Evolutionary conservation across 2,797 vertebrate species (phyloP).

Genomic region (Myotis planiceps): DNA sequence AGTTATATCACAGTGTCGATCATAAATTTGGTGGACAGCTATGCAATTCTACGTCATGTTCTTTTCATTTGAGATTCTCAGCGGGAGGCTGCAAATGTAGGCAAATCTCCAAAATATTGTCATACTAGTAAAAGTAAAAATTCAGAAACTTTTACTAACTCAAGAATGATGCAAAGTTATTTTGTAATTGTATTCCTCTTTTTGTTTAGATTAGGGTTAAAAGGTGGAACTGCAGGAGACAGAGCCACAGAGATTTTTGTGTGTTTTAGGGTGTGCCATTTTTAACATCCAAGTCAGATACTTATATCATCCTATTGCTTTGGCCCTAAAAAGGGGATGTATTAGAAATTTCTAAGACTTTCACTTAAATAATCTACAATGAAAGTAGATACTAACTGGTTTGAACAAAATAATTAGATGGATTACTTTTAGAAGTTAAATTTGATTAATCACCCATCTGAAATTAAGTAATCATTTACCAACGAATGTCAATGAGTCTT

Average conservation of each 20-base stretch:
- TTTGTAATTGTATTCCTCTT: background rate
- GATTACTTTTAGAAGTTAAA: background rate
- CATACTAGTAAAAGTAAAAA: background rate
- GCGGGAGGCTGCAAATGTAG: background rate
- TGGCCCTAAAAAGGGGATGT: background rate
- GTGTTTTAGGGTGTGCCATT: background rate
- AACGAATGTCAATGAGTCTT: background rate
- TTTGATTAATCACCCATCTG: background rate
- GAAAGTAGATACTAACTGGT: background rate
- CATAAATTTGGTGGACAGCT: background rate
- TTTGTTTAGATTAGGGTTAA: background rate
- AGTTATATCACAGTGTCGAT: background rate
- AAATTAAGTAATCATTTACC: background rate
- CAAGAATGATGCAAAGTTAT: background rate
- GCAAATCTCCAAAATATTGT: background rate
- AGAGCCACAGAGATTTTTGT: background rate
- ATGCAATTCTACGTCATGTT: background rate
- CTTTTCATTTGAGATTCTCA: background rate
- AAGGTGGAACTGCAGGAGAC: background rate
- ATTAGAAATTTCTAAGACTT: background rate
- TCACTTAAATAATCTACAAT: background rate
- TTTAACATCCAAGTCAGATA: background rate
- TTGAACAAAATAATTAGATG: background rate
- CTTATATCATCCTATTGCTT: background rate
- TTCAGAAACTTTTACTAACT: background rate